phyloP scores from a whole-genome alignment of 2,113 vertebrate species.

The Thamnaconus septentrionalis region DNA sequence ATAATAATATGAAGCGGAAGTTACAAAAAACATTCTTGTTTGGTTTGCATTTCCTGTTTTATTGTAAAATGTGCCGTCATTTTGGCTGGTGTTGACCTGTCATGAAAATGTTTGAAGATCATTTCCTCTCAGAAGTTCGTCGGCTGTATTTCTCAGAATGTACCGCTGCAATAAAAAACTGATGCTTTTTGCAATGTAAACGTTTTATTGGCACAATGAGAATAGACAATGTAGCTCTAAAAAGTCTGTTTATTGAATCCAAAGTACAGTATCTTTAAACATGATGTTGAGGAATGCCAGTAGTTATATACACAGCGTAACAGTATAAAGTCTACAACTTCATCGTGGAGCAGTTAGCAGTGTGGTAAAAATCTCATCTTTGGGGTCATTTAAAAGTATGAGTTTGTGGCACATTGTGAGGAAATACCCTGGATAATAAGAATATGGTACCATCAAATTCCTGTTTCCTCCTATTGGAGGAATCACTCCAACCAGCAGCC shows the following conservation, averaged over 20 bases:
- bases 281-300: constrained; percentile 13
- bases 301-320: constrained; percentile 15
- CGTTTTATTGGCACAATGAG: constrained; percentile 57
- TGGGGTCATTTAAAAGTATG: constrained; percentile 37
- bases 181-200: constrained; percentile 18
- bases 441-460: constrained; percentile 13
- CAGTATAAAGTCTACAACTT: constrained; percentile 12
- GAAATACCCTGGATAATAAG: constrained; percentile 60
- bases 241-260: constrained; percentile 38
- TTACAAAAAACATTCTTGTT: neutral
- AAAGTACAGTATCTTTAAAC: constrained; percentile 20
- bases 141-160: neutral
- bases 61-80: constrained; percentile 41
- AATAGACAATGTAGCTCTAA: constrained; percentile 59
- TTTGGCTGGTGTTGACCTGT: constrained; percentile 18
- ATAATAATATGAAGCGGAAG: neutral
- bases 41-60: constrained; percentile 11
- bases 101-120: constrained; percentile 34
- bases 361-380: constrained; percentile 33
- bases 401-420: constrained; percentile 66
- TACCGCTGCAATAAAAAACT: constrained; percentile 14
- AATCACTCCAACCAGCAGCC: neutral
- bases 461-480: constrained; percentile 9
- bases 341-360: constrained; percentile 8
- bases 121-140: constrained; percentile 15